Conservation (phyloP, 2,797 vertebrate species). For the Fundulus diaphanus region DNA sequence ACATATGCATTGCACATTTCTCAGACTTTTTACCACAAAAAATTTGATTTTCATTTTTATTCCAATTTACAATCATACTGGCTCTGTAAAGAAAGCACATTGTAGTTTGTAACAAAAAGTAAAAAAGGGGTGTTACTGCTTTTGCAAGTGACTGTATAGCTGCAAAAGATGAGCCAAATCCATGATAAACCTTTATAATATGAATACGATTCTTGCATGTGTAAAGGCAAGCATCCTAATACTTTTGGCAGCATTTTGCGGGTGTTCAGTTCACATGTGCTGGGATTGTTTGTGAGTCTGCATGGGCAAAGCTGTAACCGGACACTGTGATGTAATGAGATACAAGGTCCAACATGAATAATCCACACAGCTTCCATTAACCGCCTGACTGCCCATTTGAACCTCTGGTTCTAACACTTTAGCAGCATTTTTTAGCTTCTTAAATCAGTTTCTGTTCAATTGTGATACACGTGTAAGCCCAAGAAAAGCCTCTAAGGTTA, state of each 20-base stretch:
- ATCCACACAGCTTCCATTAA: conserved; percentile 73
- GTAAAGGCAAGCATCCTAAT: not conserved
- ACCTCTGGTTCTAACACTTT: conserved; percentile 29
- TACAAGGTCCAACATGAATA: conserved; percentile 71
- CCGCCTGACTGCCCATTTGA: conserved; percentile 57
- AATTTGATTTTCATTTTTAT: too few relatives aligned
- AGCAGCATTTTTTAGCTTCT: not conserved
- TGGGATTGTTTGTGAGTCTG: conserved; percentile 7
- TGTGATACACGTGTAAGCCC: not conserved
- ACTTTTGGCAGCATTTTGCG: not conserved
- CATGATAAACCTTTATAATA: too few relatives aligned
- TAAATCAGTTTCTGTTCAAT: conserved; percentile 6
- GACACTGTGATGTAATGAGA: conserved; percentile 73
- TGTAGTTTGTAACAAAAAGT: not conserved
- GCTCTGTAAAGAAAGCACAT: too few relatives aligned
- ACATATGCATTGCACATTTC: too few relatives aligned
- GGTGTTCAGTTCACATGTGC: not conserved
- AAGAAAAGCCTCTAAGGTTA: not conserved
- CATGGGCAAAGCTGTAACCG: conserved; percentile 43
- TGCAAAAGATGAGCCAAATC: too few relatives aligned
- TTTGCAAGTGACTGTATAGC: too few relatives aligned
- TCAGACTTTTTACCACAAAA: too few relatives aligned
- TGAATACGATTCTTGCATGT: not conserved
- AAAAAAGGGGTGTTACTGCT: not conserved
- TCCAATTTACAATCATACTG: too few relatives aligned